Conservation (phyloP, 2,888 invertebrate species). For the Eupithecia insigniata region DNA sequence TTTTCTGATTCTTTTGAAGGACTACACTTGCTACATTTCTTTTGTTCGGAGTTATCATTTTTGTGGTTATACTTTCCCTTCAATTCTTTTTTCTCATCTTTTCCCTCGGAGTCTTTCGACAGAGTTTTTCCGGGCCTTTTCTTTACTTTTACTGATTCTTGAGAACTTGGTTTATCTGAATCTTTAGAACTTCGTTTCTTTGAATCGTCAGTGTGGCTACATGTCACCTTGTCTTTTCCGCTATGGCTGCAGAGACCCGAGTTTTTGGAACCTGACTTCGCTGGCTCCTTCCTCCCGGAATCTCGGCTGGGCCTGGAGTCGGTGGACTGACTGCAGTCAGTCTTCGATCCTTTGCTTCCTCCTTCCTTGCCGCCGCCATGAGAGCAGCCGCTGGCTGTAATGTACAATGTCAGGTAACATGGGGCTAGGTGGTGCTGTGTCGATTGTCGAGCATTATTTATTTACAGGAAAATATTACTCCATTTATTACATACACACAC, state of each 20-base stretch:
- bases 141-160: not conserved
- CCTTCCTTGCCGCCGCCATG: not conserved
- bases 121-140: not conserved
- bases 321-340: not conserved
- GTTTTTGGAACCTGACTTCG: not conserved
- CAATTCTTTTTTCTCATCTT: not conserved
- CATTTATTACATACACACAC: no score
- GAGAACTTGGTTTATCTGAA: not conserved
- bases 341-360: not conserved
- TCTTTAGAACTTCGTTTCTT: not conserved
- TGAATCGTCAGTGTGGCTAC: not conserved
- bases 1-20: not conserved
- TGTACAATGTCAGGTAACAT: not conserved
- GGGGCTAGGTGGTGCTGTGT: not conserved
- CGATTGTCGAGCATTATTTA: no score
- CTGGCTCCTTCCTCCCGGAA: not conserved
- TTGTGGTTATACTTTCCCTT: not conserved
- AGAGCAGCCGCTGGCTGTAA: slow-evolving; percentile 1
- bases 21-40: not conserved
- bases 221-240: not conserved
- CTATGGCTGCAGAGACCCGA: not conserved
- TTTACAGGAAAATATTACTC: no score
- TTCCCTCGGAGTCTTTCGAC: not conserved
- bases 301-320: not conserved
- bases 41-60: not conserved